Base-by-base conservation (phyloP, 2,888 invertebrate species). In the Cataglyphis cursor region DNA sequence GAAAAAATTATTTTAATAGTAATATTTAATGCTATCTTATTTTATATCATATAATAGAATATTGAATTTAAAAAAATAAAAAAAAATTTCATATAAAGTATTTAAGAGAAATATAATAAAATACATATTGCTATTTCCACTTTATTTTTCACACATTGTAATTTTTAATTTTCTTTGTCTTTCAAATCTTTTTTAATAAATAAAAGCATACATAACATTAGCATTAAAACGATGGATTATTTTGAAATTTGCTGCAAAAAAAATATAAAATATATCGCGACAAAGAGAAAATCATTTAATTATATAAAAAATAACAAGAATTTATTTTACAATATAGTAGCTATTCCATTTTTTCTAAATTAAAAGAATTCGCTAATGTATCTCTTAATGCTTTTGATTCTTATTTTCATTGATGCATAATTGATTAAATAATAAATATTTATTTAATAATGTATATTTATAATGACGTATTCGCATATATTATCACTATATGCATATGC, bases 381-480 rank as follows among this genome's bases (percentile, higher is more conserved):
- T 75, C 21, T 51, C 51, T 35, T 35, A 48, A 61, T 75, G n/a
- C 9, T 44, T 75, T 51, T 74, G 31, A 74, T 21, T 4, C 6
- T 35, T 31, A 6, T 31, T 15, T 48, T 35, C 44, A 35, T 75
- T 51, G 2, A 18, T 21, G 21, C 3, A 31, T 6, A 44, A 18
- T 18, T 21, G n/a, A 31, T 5, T 41, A 74, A 74, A 74, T 44
- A 62, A 48, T 18, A 62, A 74, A 75, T 75, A 75, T 75, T 75
- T 75, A 64, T 75, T 62, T 61, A 74, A 74, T 61, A 61, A 21
- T 62, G 31, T 48, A 74, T 62, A 74, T 74, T 74, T 62, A 35
- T 62, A 48, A 74, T 35, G 3, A 74, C 31, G 31, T 35, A 3
- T 15, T 74, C 44, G 21, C 61, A 21, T 15, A 21, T 24, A 15